Evolutionary conservation across 2,888 invertebrate species (phyloP), one percentile per base, ranked within the genome.

Genomic region (Thera obeliscata): DNA sequence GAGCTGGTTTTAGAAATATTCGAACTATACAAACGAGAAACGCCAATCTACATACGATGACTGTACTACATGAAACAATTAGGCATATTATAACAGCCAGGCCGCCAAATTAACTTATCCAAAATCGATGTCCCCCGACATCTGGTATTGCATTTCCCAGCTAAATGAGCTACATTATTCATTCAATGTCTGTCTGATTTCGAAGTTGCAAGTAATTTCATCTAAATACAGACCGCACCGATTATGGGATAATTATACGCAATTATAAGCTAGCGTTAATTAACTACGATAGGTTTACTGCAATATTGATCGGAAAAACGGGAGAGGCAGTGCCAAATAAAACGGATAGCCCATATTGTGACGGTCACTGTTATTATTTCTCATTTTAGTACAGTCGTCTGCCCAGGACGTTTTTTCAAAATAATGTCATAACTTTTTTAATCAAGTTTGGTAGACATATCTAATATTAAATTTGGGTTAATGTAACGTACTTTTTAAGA

Each of bases 91-190:
- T 76, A 76, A 75, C 70, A 75, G 69, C 52, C 71, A 65, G 57
- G 63, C 69, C 36, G 69, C 68, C 68, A 76, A 82, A 82, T 78
- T 79, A 78, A 76, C 74, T 76, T 73, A 78, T 77, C 79, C 74
- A 72, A 78, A 78, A 79, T 78, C 77, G 71, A 80, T 70, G 68
- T 78, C 77, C 79, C 78, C 72, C 69, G 76, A 71, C 75, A 72
- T 73, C 69, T 78, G 69, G 72, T 74, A 72, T 74, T 73, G 74
- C 76, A 74, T 79, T 77, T 76, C 67, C 71, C 65, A 50, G 63
- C 71, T 67, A 76, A 77, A 79, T 80, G 76, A 78, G 73, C 74
- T 79, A 73, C 76, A 80, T 78, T 77, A 82, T 79, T 80, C 76
- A 80, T 78, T 77, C 72, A 61, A 50, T 62, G 72, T 74, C 62